A percentile compares a stretch with the other conserved stretches of the same genome.
Evolutionary conservation across 2,888 invertebrate genomes (phyloP).

Genomic region (Poecilus cupreus): DNA sequence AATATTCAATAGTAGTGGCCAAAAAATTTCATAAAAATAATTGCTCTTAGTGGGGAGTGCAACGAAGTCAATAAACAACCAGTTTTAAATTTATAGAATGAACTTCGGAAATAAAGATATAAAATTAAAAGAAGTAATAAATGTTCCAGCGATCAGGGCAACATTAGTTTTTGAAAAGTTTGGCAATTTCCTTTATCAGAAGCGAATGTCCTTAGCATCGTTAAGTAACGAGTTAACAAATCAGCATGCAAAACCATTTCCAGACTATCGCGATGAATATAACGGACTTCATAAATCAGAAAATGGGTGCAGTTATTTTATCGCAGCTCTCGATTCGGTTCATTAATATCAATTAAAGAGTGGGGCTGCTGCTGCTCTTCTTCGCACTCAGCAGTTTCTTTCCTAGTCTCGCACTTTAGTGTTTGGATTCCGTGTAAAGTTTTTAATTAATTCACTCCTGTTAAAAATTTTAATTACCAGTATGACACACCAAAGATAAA

Average conservation of each 20-base stretch:
- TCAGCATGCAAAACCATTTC: slow-evolving; percentile 36
- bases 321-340: slow-evolving; percentile 44
- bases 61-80: too few species aligned
- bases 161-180: slow-evolving; percentile 21
- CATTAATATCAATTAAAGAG: slow-evolving; percentile 51
- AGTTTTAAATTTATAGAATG: too few species aligned
- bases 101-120: too few species aligned
- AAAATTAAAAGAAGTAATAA: too few species aligned
- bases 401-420: neutral
- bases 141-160: neutral
- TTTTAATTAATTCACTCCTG: neutral
- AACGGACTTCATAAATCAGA: slow-evolving; percentile 48
- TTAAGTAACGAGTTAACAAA: slow-evolving; percentile 30
- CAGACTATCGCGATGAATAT: slow-evolving; percentile 33
- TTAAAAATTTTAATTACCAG: neutral
- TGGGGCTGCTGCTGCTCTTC: neutral
- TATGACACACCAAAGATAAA: neutral
- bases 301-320: slow-evolving; percentile 53
- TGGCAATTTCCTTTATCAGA: slow-evolving; percentile 10
- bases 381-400: slow-evolving; percentile 41
- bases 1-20: too few species aligned
- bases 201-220: slow-evolving; percentile 27
- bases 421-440: neutral
- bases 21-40: too few species aligned
- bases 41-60: too few species aligned